Base-by-base conservation (phyloP, 1,140 invertebrate species). In the Sycophaga agraensis region DNA sequence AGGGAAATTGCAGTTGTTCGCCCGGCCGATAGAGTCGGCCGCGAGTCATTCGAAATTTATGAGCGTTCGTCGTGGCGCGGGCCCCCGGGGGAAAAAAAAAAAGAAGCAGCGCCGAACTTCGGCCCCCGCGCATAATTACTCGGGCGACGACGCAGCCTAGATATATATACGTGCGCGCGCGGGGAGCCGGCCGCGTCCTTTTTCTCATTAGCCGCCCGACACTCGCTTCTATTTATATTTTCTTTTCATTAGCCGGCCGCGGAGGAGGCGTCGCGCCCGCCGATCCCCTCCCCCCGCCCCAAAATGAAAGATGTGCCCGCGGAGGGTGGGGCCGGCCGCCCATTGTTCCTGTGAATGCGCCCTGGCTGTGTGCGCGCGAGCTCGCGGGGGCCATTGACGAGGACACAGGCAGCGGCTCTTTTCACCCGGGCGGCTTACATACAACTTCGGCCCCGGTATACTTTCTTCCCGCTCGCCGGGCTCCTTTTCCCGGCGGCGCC, bases 171-270 rank as follows among this genome's bases (percentile, higher is more conserved):
- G n/a, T n/a, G n/a, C n/a, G n/a, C n/a, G n/a, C n/a, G n/a, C n/a
- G n/a, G n/a, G n/a, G n/a, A n/a, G n/a, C n/a, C n/a, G n/a, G n/a
- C n/a, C 66, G 39, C 66, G 59, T 70, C 69, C 62, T 70, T n/a
- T 72, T 74, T 70, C 72, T 75, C 71, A 72, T 74, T 72, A 75
- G 66, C 61, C 55, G 43, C 65, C 59, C 48, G 61, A 4, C 54
- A 40, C 65, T 61, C 51, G 63, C 16, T 39, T 24, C 22, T 50
- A 69, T 65, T 72, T 71, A 66, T 73, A 60, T 73, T 75, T 75
- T 70, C 69, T 72, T 75, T 73, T 75, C 70, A 73, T 73, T 73
- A 69, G 65, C 57, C 49, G 57, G 51, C 3, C 16, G 14, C 49
- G 60, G 65, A 40, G 57, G 56, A 57, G n/a, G n/a, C 59, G 56